Conservation (phyloP, 2,113 vertebrate species). For the Heloderma charlesbogerti region DNA sequence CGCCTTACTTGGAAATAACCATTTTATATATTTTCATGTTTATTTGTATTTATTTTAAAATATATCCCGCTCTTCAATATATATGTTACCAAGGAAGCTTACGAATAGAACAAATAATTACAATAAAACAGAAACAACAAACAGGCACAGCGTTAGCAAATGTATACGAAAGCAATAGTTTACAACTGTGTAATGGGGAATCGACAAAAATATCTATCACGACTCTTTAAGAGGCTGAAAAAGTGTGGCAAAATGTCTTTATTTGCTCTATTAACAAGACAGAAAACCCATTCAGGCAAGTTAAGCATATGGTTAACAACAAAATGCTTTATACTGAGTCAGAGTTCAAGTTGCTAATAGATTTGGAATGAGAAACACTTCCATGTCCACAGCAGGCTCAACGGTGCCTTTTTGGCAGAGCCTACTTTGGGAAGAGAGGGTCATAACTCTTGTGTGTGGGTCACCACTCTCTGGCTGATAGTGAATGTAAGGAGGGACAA, state of each 20-base stretch:
- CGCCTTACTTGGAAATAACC: too few species aligned
- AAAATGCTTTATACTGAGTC: conserved; percentile 26
- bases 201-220: conserved; percentile 33
- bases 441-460: conserved; percentile 32
- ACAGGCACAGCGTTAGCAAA: not conserved
- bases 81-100: too few species aligned
- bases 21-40: too few species aligned
- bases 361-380: conserved; percentile 32
- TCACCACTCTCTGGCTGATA: not conserved
- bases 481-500: not conserved
- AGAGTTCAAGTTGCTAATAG: not conserved
- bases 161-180: not conserved
- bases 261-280: conserved; percentile 45
- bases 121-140: not conserved
- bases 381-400: conserved; percentile 37
- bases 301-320: conserved; percentile 23
- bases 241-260: conserved; percentile 39
- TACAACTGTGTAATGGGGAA: not conserved
- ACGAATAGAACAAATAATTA: not conserved
- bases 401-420: conserved; percentile 20
- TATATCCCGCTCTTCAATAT: too few species aligned
- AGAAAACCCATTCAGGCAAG: conserved; percentile 24
- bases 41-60: too few species aligned
- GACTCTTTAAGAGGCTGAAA: not conserved
- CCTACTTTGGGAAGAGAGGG: conserved; percentile 26